Percentiles rank a stretch among this genome's conserved stretches.
phyloP scores from a whole-genome alignment of 2,888 invertebrate genomes.

The Cosmorhoe ocellata region DNA sequence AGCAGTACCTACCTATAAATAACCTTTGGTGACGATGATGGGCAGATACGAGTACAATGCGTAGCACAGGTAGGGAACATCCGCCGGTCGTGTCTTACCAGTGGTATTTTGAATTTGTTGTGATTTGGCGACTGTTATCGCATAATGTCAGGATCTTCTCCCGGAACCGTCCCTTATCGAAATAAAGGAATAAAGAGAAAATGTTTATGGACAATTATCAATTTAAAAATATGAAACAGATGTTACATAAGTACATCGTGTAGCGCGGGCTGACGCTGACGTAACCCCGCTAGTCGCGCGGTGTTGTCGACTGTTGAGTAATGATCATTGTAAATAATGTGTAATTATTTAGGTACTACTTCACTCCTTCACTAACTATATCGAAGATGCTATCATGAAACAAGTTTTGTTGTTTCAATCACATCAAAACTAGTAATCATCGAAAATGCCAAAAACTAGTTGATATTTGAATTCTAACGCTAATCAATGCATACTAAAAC shows the following conservation, averaged over 20 bases:
- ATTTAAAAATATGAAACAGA: slow-evolving; percentile 25
- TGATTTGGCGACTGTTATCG: too few species aligned
- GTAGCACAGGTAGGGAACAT: too few species aligned
- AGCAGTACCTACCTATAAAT: too few species aligned
- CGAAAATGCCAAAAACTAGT: slow-evolving; percentile 22
- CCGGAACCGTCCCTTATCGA: too few species aligned
- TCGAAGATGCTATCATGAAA: slow-evolving; percentile 35
- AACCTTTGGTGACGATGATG: too few species aligned
- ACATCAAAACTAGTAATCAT: slow-evolving; percentile 1
- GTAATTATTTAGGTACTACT: slow-evolving; percentile 40
- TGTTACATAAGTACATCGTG: slow-evolving; percentile 21
- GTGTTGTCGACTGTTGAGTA: slow-evolving; percentile 52
- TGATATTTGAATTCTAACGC: slow-evolving; percentile 14
- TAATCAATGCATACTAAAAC: slow-evolving; percentile 25
- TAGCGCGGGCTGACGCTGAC: slow-evolving; percentile 38
- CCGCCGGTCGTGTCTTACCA: too few species aligned
- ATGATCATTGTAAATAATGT: slow-evolving; percentile 54
- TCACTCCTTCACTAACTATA: slow-evolving; percentile 34
- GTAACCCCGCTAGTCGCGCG: slow-evolving; percentile 47
- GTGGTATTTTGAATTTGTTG: too few species aligned
- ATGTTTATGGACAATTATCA: slow-evolving; percentile 10
- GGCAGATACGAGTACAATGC: too few species aligned
- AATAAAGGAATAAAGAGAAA: too few species aligned
- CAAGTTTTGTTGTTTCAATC: slow-evolving; percentile 18
- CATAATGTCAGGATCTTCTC: too few species aligned